Evolutionary conservation across 2,797 vertebrate species (phyloP).

Genomic region (Cirrhinus molitorella): DNA sequence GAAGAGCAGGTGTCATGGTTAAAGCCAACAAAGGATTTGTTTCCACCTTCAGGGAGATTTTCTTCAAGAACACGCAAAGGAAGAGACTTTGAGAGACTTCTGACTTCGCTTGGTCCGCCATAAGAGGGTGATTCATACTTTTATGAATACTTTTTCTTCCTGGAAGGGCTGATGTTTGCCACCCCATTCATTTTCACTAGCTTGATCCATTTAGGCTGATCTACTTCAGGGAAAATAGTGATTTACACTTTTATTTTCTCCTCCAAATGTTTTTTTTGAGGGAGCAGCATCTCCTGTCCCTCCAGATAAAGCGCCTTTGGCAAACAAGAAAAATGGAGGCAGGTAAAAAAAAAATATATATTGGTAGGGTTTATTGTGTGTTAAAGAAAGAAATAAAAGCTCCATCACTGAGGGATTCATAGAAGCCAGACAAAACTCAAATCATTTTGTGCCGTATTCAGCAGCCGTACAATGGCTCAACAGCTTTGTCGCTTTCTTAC

Average conservation of each 20-base stretch:
- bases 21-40: not conserved
- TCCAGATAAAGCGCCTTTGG: not conserved
- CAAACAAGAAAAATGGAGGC: not conserved
- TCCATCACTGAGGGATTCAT: slow-evolving; percentile 7
- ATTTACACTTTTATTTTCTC: not conserved
- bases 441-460: slow-evolving; percentile 14
- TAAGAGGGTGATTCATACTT: slow-evolving; percentile 9
- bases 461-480: not conserved
- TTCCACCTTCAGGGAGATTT: not conserved
- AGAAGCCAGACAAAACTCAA: not conserved
- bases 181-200: not conserved
- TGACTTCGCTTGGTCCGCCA: not conserved
- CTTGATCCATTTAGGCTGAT: not conserved
- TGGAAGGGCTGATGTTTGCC: not conserved
- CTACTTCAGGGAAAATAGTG: not conserved
- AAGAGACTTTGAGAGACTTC: not conserved
- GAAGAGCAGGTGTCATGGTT: slow-evolving; percentile 2
- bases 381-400: slow-evolving; percentile 18
- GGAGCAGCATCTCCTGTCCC: not conserved
- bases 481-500: not conserved
- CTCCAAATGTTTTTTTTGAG: not conserved
- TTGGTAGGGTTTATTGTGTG: slow-evolving; percentile 23
- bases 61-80: not conserved
- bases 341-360: not conserved
- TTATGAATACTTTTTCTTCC: not conserved